Conservation (phyloP, 2,113 vertebrate genomes). For the Pantherophis guttatus region DNA sequence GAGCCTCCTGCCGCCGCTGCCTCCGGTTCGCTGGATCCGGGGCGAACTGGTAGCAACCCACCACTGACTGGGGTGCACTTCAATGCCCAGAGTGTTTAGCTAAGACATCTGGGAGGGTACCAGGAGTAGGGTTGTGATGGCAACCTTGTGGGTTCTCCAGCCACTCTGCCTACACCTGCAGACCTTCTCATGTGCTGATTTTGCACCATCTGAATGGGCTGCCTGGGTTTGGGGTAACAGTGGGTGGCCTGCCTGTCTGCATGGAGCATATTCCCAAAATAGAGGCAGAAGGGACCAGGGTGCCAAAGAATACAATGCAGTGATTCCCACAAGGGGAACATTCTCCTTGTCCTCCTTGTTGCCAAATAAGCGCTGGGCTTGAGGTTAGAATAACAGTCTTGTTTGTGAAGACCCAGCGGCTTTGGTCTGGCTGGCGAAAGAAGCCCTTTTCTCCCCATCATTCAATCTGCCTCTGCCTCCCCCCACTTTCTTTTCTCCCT, state of each 20-base stretch:
- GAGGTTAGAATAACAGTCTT: slow-evolving; percentile 63
- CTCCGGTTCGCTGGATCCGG: too few species aligned
- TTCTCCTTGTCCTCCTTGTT: slow-evolving; percentile 66
- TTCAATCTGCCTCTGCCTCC: slow-evolving; percentile 17
- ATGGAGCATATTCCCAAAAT: slow-evolving; percentile 52
- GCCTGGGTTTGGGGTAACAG: slow-evolving; percentile 25
- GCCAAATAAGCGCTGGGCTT: slow-evolving; percentile 65
- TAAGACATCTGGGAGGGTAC: background rate
- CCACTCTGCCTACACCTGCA: background rate
- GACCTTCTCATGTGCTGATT: background rate
- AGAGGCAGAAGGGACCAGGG: background rate
- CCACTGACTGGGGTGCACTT: background rate
- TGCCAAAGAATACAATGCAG: slow-evolving; percentile 28
- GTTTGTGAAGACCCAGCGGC: slow-evolving; percentile 60
- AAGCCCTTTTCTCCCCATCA: slow-evolving; percentile 43
- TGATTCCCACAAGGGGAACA: slow-evolving; percentile 62
- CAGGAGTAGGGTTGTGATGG: background rate
- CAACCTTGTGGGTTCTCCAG: background rate
- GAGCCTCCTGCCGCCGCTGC: too few species aligned
- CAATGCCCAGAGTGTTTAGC: background rate
- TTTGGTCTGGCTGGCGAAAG: slow-evolving; percentile 65
- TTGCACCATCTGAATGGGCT: background rate
- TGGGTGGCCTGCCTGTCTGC: slow-evolving; percentile 25
- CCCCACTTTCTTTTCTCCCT: background rate
- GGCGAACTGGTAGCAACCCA: too few species aligned